Base-by-base conservation (phyloP, 2,888 invertebrate genomes). In the Nephrocerus scutellatus region DNA sequence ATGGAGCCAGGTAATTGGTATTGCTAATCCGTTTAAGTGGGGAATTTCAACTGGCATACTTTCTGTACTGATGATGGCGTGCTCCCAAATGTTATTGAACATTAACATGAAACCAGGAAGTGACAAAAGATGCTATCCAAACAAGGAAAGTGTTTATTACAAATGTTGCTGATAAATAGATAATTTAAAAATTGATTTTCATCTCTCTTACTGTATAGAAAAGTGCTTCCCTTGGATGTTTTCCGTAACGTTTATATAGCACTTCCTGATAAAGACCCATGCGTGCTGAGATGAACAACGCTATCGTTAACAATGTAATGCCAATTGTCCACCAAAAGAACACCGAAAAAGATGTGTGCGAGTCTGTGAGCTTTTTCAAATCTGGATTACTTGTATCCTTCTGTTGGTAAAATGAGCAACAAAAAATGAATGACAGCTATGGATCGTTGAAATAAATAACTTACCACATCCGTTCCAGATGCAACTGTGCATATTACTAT, bases 211-310 rank as follows among this genome's bases (percentile, higher is more conserved):
- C 81, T 39, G 89, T 86, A 57, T 84, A 91, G 70, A 77, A 91
- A 2, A 90, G 66, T 2, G 90, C 87, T 68, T 92, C 91, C 60
- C 81, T 77, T 0, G 96, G 89, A 72, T 91, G 84, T 66, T 96
- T 97, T 31, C 96, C 97, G 66, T 85, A 79, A 43, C 77, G 77
- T 19, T 75, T 72, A 60, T 89, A 89, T 4, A 95, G 66, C 1
- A 80, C 80, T 70, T 96, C 95, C 65, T 96, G 96, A 67, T 87
- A 92, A 43, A 91, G 83, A 3, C 96, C 96, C 91, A 96, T 90
- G 52, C 89, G 75, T 1, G 97, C 93, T 0, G 96, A 95, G 40
- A 95, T 74, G 53, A 97, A 82, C 36, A 98, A 70, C 0, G 95
- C 93, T 39, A 87, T 74, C 0, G 89, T 86, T 28, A 98, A 69